Conservation (phyloP, 1,140 invertebrate species). For the Scaptodrosophila lebanonensis region DNA sequence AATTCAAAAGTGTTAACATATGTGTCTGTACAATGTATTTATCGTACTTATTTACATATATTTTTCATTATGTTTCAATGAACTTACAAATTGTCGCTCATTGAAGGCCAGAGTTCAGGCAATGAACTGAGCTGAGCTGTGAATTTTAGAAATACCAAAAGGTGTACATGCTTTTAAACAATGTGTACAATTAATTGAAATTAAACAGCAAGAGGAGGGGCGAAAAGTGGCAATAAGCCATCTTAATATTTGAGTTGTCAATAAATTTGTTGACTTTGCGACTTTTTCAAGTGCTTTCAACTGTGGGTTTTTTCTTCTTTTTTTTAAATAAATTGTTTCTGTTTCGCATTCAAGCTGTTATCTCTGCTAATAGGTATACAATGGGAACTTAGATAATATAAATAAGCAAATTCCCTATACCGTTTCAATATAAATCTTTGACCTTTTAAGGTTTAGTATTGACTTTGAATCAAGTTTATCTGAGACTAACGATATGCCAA, state of each 20-base stretch:
- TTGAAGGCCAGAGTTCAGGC: constrained; percentile 58
- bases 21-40: too few relatives aligned
- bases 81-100: constrained; percentile 32
- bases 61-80: constrained; percentile 66
- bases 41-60: constrained; percentile 37
- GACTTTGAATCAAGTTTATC: too few relatives aligned
- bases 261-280: constrained; percentile 69
- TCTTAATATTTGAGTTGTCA: constrained; percentile 66
- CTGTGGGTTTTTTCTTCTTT: constrained; percentile 44
- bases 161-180: constrained; percentile 27
- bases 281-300: constrained; percentile 56
- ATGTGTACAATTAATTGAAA: constrained; percentile 68
- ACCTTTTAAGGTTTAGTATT: too few relatives aligned
- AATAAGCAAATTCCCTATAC: too few relatives aligned
- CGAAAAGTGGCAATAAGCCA: constrained; percentile 4
- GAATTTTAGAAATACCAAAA: constrained; percentile 49
- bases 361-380: too few relatives aligned
- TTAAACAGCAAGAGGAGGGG: constrained; percentile 42
- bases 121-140: constrained; percentile 13
- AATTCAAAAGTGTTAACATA: too few relatives aligned
- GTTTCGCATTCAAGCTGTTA: constrained; percentile 12
- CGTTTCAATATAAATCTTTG: too few relatives aligned
- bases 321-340: constrained; percentile 25
- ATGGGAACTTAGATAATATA: too few relatives aligned
- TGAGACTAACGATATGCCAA: too few relatives aligned